These are phyloP conservation scores for Macropus fuliginosus DNA, from an alignment of 2,797 vertebrate genomes.

Conservation along the genomic window DNA sequence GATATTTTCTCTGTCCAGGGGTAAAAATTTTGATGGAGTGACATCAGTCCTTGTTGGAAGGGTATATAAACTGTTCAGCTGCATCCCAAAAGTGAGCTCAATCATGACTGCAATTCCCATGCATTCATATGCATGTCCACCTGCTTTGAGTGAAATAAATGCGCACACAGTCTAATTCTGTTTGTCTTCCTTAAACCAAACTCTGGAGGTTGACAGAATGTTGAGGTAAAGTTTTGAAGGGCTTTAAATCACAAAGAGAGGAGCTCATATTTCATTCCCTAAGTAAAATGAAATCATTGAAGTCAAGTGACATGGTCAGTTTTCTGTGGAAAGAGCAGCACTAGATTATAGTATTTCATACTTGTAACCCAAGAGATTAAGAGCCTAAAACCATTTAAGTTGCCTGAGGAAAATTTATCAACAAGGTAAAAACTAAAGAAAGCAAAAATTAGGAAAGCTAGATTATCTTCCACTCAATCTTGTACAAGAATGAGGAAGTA, in stretches of 20 bases:
- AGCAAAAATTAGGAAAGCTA: neutral
- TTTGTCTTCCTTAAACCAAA: too few species aligned
- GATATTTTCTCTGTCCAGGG: too few species aligned
- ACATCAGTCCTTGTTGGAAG: too few species aligned
- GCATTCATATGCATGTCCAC: too few species aligned
- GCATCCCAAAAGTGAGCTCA: too few species aligned
- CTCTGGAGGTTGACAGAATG: neutral
- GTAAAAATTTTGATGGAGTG: too few species aligned
- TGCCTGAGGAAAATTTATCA: neutral
- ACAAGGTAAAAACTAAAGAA: neutral
- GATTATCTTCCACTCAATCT: neutral
- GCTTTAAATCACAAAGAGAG: neutral
- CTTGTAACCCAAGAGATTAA: constrained; percentile 8
- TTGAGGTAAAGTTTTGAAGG: neutral
- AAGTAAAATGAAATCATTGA: neutral
- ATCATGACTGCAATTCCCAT: too few species aligned
- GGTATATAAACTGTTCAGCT: too few species aligned
- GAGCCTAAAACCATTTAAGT: neutral
- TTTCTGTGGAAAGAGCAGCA: neutral
- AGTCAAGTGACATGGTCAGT: neutral
- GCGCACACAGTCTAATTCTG: too few species aligned
- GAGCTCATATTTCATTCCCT: neutral
- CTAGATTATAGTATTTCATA: neutral
- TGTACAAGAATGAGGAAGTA: neutral
- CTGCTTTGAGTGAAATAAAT: too few species aligned